Evolutionary conservation across 2,797 vertebrate genomes (phyloP).

Genomic region (Enoplosus armatus): DNA sequence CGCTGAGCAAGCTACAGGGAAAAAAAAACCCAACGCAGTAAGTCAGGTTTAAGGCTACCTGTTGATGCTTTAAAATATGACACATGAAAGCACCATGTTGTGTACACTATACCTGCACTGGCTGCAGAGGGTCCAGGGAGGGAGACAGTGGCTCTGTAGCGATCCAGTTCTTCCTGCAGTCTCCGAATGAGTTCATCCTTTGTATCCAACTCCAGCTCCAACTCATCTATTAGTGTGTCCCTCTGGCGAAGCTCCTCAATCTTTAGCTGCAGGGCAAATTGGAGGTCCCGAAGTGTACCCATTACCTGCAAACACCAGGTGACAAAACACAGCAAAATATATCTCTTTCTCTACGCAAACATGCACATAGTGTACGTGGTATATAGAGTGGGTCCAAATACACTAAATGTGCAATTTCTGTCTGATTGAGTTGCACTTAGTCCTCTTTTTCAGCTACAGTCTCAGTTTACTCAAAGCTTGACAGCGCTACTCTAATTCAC

Average conservation of each 20-base stretch:
- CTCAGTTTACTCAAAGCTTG: not conserved
- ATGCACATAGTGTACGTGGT: not conserved
- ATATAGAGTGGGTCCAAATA: not conserved
- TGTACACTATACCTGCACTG: conserved; percentile 55
- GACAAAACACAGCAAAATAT: not conserved
- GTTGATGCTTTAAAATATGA: conserved; percentile 16
- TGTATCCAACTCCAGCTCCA: conserved; percentile 87
- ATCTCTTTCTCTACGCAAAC: not conserved
- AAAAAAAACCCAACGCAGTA: not conserved
- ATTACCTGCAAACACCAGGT: conserved; percentile 68
- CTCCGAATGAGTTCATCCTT: conserved; percentile 89
- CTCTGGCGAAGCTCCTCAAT: conserved; percentile 89
- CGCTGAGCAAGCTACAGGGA: conserved; percentile 62
- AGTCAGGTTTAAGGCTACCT: conserved; percentile 11
- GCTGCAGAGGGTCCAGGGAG: conserved; percentile 70
- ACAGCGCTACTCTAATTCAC: not conserved
- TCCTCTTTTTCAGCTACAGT: not conserved
- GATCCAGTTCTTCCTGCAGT: conserved; percentile 87
- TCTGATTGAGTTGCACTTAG: not conserved
- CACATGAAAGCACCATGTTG: not conserved
- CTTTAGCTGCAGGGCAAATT: conserved; percentile 88
- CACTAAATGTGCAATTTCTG: not conserved
- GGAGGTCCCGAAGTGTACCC: conserved; percentile 88
- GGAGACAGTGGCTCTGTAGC: conserved; percentile 77
- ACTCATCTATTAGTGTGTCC: conserved; percentile 87